These are phyloP conservation scores for Serranus cabrilla DNA, from an alignment of 2,797 vertebrate species.

Conservation along the genomic window DNA sequence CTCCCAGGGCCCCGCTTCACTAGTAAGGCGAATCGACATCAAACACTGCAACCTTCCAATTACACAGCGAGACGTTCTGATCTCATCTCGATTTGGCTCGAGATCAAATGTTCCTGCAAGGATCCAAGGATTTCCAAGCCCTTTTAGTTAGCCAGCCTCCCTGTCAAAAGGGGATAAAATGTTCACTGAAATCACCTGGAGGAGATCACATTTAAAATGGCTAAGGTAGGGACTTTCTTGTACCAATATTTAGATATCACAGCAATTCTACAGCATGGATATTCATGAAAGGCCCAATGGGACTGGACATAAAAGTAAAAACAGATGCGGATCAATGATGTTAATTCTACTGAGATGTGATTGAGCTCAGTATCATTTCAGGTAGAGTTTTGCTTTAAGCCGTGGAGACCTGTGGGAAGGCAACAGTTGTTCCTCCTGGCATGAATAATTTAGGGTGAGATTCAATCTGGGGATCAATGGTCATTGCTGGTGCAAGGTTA, in stretches of 20 bases:
- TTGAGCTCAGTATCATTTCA: constrained; percentile 11
- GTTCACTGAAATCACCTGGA: constrained; percentile 56
- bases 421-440: constrained; percentile 37
- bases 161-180: constrained; percentile 57
- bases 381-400: constrained; percentile 3
- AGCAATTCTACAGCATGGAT: constrained; percentile 11
- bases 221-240: constrained; percentile 23
- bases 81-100: constrained; percentile 69
- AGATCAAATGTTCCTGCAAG: constrained; percentile 77
- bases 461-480: constrained; percentile 45
- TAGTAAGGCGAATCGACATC: constrained; percentile 70
- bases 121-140: constrained; percentile 51
- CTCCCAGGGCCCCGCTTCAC: constrained; percentile 11
- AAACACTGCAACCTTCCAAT: constrained; percentile 79
- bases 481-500: constrained; percentile 34
- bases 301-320: constrained; percentile 19
- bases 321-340: constrained; percentile 25
- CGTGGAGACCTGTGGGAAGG: constrained; percentile 13
- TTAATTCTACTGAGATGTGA: constrained; percentile 11
- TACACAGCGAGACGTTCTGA: constrained; percentile 70
- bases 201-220: constrained; percentile 59
- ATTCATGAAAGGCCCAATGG: constrained; percentile 16
- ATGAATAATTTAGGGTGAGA: constrained; percentile 56
- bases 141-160: constrained; percentile 54
- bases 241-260: constrained; percentile 58